phyloP scores from a whole-genome alignment of 2,113 vertebrate genomes.

The Leptobrachium leishanense region DNA sequence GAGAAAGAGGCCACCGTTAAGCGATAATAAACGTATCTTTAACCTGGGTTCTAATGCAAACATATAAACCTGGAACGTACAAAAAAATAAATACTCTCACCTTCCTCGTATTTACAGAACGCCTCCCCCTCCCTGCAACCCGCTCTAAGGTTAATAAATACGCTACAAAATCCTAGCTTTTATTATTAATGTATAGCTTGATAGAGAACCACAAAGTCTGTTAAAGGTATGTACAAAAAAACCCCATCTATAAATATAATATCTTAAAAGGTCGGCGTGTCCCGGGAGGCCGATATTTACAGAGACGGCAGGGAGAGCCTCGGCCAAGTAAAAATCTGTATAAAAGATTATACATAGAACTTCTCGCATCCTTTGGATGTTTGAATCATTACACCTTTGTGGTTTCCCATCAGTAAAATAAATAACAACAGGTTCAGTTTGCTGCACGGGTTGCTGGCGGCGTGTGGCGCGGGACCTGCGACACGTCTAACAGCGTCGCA shows the following conservation, averaged over 20 bases:
- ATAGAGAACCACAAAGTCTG: slow-evolving; percentile 80
- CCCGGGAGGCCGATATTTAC: slow-evolving; percentile 66
- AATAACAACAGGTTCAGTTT: slow-evolving; percentile 56
- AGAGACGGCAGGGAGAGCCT: slow-evolving; percentile 41
- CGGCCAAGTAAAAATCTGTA: slow-evolving; percentile 75
- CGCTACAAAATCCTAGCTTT: slow-evolving; percentile 60
- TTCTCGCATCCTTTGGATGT: slow-evolving; percentile 85
- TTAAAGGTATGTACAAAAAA: slow-evolving; percentile 71
- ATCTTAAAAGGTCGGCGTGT: slow-evolving; percentile 66
- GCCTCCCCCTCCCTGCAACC: slow-evolving; percentile 24
- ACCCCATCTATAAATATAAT: slow-evolving; percentile 70
- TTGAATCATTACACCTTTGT: slow-evolving; percentile 80
- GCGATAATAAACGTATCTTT: not conserved
- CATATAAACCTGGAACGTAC: slow-evolving; percentile 60
- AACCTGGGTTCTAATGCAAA: not conserved
- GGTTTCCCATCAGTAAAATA: slow-evolving; percentile 80
- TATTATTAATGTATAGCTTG: slow-evolving; percentile 69
- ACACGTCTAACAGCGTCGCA: not conserved
- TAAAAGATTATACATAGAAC: slow-evolving; percentile 86
- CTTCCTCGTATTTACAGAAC: slow-evolving; percentile 72
- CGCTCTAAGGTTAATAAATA: slow-evolving; percentile 75
- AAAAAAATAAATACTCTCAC: slow-evolving; percentile 79
- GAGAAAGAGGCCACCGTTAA: not conserved
- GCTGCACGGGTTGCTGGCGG: not conserved
- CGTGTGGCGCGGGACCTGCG: not conserved